These are phyloP conservation scores for Operophtera brumata DNA, from an alignment of 2,888 invertebrate genomes.

Conservation along the genomic window DNA sequence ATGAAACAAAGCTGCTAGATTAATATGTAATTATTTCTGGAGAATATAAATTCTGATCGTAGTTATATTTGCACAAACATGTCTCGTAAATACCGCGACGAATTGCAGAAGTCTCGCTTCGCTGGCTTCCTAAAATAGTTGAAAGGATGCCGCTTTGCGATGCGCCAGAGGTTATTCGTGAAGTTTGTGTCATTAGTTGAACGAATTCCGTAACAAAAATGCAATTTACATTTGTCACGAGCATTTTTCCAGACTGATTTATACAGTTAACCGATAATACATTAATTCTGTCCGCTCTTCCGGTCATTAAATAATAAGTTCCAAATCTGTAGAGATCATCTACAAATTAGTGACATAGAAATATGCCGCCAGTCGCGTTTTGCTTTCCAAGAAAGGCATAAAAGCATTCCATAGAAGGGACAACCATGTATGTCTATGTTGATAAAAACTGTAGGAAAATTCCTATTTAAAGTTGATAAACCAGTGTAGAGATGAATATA, in stretches of 20 bases:
- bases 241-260: not conserved
- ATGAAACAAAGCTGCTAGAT: not conserved
- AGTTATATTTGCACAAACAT: not conserved
- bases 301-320: too few species aligned
- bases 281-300: too few species aligned
- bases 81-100: not conserved
- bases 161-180: not conserved
- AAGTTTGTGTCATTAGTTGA: not conserved
- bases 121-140: not conserved
- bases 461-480: not conserved
- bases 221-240: not conserved
- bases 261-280: too few species aligned
- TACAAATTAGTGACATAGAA: not conserved
- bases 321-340: not conserved
- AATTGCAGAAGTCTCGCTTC: not conserved
- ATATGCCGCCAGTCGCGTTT: not conserved
- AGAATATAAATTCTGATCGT: not conserved
- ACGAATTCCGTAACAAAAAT: not conserved
- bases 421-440: not conserved
- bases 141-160: not conserved
- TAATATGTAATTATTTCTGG: not conserved
- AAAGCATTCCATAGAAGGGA: not conserved
- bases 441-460: slow-evolving; percentile 9
- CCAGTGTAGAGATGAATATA: slow-evolving; percentile 7
- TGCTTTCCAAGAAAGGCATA: not conserved